Percentiles rank a stretch among this genome's conserved stretches.
Conservation (phyloP, 2,797 vertebrate genomes). For the Cossypha dichroa region DNA sequence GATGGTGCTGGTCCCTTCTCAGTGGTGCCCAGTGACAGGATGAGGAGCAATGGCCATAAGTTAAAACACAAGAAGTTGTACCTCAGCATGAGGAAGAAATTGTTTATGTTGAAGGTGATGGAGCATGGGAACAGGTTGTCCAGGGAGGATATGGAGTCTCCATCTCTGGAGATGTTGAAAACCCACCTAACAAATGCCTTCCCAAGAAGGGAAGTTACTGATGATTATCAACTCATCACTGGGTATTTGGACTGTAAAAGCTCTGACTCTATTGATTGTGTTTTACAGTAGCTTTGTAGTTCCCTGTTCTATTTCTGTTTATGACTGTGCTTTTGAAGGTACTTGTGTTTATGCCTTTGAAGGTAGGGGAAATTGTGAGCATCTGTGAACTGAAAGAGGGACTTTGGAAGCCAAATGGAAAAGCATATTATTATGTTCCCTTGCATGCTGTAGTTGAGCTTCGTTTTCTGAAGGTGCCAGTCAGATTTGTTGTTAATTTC, state of each 20-base stretch:
- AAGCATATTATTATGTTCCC: background rate
- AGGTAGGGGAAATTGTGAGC: background rate
- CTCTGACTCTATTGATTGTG: background rate
- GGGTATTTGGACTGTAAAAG: background rate
- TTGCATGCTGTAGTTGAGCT: background rate
- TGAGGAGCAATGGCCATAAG: background rate
- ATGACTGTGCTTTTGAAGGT: background rate
- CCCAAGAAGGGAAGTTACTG: background rate
- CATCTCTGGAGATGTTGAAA: rapidly evolving
- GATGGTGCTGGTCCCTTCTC: background rate
- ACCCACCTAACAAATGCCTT: background rate
- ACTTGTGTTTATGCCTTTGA: background rate
- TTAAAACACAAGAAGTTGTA: background rate
- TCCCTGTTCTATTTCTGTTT: background rate
- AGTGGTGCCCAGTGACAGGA: background rate
- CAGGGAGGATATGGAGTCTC: background rate
- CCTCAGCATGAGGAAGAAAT: background rate
- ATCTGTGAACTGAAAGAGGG: background rate
- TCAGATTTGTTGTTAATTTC: background rate
- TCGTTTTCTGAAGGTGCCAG: background rate
- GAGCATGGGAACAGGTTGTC: background rate
- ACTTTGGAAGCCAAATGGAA: background rate
- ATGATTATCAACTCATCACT: background rate
- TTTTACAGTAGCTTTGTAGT: background rate
- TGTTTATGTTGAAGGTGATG: background rate